phyloP scores from a whole-genome alignment of 2,113 vertebrate species.

The Blennius ocellaris region DNA sequence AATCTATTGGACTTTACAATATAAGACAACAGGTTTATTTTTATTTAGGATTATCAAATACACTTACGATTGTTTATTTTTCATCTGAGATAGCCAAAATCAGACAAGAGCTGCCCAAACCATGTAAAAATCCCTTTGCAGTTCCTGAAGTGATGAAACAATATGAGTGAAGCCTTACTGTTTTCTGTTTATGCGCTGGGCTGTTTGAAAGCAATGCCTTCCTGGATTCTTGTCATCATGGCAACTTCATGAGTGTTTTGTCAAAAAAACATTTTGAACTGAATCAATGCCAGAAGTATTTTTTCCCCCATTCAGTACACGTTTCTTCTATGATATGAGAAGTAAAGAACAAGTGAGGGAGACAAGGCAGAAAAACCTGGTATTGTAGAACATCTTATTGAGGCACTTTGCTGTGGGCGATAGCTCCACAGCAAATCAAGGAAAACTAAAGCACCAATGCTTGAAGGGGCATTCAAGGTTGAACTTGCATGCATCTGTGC shows the following conservation, averaged over 20 bases:
- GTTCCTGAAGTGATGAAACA: not conserved
- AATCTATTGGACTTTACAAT: too few species aligned
- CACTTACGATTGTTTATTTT: too few species aligned
- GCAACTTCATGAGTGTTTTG: too few species aligned
- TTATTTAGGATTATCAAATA: too few species aligned
- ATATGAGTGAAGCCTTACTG: not conserved
- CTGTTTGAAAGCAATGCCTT: not conserved
- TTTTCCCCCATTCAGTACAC: not conserved
- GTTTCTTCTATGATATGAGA: not conserved
- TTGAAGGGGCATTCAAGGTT: not conserved
- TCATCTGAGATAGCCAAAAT: too few species aligned
- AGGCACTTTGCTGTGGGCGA: conserved; percentile 16
- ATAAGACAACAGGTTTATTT: too few species aligned
- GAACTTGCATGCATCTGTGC: not conserved
- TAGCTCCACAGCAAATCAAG: conserved; percentile 10
- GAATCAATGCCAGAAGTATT: not conserved
- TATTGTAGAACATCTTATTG: conserved; percentile 15
- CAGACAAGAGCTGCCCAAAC: too few species aligned
- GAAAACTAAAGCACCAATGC: not conserved
- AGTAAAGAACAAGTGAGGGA: not conserved
- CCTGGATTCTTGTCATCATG: not conserved
- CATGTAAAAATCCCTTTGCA: too few species aligned
- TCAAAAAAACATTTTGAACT: not conserved
- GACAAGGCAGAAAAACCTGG: not conserved
- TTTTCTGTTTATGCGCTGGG: not conserved